A percentile compares a stretch with the other conserved stretches of the same genome.
These are phyloP conservation scores for Drosophila pandora DNA, from an alignment of 1,140 invertebrate genomes.

Conservation along the genomic window DNA sequence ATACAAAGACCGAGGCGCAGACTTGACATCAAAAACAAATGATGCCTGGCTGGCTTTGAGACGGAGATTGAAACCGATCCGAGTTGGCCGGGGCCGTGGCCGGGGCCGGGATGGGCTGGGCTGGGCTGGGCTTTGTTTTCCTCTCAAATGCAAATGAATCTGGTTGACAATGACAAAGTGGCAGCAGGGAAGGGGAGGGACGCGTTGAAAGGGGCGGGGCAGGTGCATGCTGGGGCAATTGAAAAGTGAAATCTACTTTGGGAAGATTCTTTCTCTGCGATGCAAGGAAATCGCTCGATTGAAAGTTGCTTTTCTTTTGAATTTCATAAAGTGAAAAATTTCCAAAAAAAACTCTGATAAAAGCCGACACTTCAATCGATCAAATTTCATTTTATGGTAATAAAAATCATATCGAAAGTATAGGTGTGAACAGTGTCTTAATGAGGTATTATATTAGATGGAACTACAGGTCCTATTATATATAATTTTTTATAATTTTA, in stretches of 20 bases:
- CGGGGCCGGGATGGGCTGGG: slow-evolving; percentile 1
- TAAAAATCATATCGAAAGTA: too few species aligned
- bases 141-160: slow-evolving; percentile 68
- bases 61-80: slow-evolving; percentile 42
- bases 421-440: not conserved
- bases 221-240: slow-evolving; percentile 38
- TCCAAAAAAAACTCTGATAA: not conserved
- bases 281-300: slow-evolving; percentile 22
- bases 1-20: slow-evolving; percentile 60
- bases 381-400: not conserved
- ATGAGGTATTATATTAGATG: not conserved
- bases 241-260: slow-evolving; percentile 70
- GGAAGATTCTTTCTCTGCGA: slow-evolving; percentile 48
- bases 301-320: slow-evolving; percentile 21
- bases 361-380: not conserved
- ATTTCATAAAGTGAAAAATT: not conserved
- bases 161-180: slow-evolving; percentile 64
- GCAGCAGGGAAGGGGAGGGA: not conserved
- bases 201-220: slow-evolving; percentile 4
- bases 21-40: slow-evolving; percentile 81
- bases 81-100: slow-evolving; percentile 6
- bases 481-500: too few species aligned
- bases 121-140: slow-evolving; percentile 27
- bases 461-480: too few species aligned
- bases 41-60: slow-evolving; percentile 59